Percentiles rank a stretch among this genome's conserved stretches.
Conservation (phyloP, 2,113 vertebrate species). For the Chaetorhynchus papuensis region DNA sequence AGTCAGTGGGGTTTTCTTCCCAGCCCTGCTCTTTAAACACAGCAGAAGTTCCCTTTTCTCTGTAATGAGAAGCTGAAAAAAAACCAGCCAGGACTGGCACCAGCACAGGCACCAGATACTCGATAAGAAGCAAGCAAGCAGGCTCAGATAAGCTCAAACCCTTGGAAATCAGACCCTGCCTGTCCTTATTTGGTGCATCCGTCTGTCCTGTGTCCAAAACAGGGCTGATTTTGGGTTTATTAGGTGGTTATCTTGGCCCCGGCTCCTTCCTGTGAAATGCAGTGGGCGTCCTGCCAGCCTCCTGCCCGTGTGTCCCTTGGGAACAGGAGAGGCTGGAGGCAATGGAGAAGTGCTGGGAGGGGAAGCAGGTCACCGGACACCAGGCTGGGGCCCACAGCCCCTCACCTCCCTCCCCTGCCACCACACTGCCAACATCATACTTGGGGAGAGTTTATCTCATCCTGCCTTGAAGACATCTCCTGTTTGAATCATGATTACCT, state of each 20-base stretch:
- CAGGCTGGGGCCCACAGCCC: not conserved
- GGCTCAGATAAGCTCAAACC: not conserved
- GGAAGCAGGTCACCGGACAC: not conserved
- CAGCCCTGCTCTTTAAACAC: not conserved
- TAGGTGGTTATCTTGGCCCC: not conserved
- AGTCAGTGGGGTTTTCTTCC: not conserved
- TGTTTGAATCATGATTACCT: not conserved
- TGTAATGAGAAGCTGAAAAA: not conserved
- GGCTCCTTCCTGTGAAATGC: not conserved
- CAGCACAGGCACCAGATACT: not conserved
- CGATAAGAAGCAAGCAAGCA: accelerated
- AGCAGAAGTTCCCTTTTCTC: constrained; percentile 14
- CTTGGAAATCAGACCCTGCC: not conserved
- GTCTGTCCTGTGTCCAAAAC: accelerated
- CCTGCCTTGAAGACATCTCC: not conserved
- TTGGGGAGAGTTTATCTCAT: not conserved
- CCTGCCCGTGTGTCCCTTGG: accelerated
- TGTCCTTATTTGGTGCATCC: not conserved
- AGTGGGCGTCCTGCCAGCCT: accelerated
- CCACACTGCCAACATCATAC: accelerated
- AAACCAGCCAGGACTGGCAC: not conserved
- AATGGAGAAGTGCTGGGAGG: not conserved
- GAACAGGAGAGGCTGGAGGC: not conserved
- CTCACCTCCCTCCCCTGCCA: accelerated
- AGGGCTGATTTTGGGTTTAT: not conserved